Base-by-base conservation (phyloP, 1,140 invertebrate species). In the Ctenoplectra terminalis region DNA sequence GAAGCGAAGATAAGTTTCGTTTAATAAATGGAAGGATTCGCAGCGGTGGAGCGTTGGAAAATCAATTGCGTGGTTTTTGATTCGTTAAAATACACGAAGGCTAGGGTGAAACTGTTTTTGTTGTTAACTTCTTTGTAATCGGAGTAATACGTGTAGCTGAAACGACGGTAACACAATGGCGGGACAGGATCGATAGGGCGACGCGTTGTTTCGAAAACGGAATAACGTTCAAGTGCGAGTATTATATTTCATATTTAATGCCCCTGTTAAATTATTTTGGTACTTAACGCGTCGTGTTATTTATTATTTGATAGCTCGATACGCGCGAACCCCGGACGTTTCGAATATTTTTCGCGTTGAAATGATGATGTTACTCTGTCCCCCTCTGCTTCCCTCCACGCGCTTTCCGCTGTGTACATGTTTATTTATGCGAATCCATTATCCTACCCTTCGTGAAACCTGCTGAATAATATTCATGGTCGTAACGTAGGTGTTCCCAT, bases 211-310 rank as follows among this genome's bases (percentile, higher is more conserved):
- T 69, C 40, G 23, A 5, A 46, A 46, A 46, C 17, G 40, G 26
- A 58, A 23, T 46, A 56, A 40, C 52, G 40, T 69, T 69, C 48
- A 40, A 56, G 8, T 11, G 29, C 8, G 40, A 52, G 40, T 58
- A 69, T 37, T 40, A 23, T 23, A 46, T 60, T 78, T 60, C 43
- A 37, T 26, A 46, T 60, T 60, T 40, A 48, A 70, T 61, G 23
- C 43, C 17, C 2, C n/a, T 29, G 43, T 46, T 58, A 46, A 48
- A 78, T 78, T 70, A 78, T 50, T 70, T n/a, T 26, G 15, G 7
- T 61, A 58, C 43, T 70, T 56, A 58, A 60, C 29, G 5, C 40
- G 40, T 3, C 7, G 11, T 6, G 1, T 58, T 77, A 34, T 37
- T 60, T 70, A 61, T 34, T 20, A 60, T 40, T 70, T 43, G 13